Conservation (phyloP, 2,888 invertebrate genomes). For the Bellardia pandia region DNA sequence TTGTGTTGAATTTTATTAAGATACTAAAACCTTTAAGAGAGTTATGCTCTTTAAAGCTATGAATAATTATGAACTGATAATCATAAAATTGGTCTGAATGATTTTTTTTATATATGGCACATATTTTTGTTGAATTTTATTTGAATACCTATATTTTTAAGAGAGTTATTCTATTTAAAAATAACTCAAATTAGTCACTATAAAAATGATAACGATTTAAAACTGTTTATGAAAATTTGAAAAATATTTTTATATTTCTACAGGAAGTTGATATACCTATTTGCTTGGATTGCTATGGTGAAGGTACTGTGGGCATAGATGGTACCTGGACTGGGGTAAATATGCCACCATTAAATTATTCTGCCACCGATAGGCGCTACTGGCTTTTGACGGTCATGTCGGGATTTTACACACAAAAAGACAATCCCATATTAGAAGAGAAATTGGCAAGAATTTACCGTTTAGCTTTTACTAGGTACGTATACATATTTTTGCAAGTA, state of each 20-base stretch:
- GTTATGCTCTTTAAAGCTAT: too few species aligned
- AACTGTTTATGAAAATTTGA: too few species aligned
- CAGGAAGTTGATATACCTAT: conserved; percentile 83
- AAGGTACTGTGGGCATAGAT: conserved; percentile 78
- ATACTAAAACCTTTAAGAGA: too few species aligned
- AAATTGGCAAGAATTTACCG: conserved; percentile 91
- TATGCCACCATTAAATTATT: conserved; percentile 80
- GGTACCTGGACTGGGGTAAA: conserved; percentile 79
- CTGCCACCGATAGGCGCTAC: conserved; percentile 88
- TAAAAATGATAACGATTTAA: too few species aligned
- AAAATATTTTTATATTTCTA: neutral
- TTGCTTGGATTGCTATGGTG: conserved; percentile 81
- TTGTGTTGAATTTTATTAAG: too few species aligned
- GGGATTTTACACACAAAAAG: conserved; percentile 85
- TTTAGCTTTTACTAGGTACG: conserved; percentile 91
- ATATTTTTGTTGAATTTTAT: too few species aligned
- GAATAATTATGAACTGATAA: too few species aligned
- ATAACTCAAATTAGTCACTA: too few species aligned
- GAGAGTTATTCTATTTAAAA: too few species aligned
- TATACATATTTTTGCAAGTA: neutral
- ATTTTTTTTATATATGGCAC: too few species aligned
- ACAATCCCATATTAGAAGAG: conserved; percentile 88
- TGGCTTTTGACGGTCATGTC: conserved; percentile 92
- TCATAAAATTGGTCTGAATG: too few species aligned
- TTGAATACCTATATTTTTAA: too few species aligned